Evolutionary conservation across 2,113 vertebrate species (phyloP).

Genomic region (Phalacrocorax brasilianus): DNA sequence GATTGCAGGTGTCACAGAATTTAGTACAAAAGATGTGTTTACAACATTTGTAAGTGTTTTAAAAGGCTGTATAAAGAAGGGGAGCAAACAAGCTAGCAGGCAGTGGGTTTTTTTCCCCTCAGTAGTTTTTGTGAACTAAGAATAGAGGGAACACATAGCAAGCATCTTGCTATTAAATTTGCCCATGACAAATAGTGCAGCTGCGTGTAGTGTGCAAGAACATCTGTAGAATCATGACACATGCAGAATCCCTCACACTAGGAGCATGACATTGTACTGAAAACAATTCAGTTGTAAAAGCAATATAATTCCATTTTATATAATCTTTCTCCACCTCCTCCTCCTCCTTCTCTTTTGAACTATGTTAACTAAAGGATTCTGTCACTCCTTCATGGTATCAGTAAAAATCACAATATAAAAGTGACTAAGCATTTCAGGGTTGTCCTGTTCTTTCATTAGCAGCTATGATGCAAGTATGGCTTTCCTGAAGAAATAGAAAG

Average conservation of each 20-base stretch:
- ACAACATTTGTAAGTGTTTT: neutral
- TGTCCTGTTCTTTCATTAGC: neutral
- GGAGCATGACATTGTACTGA: neutral
- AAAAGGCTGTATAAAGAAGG: neutral
- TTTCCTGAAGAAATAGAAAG: neutral
- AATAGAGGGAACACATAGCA: neutral
- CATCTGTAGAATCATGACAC: constrained; percentile 39
- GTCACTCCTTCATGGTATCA: neutral
- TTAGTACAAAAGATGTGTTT: neutral
- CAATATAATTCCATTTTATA: constrained; percentile 2
- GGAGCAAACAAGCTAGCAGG: neutral
- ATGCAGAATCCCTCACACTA: neutral
- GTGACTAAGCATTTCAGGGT: constrained; percentile 1
- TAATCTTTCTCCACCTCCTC: neutral
- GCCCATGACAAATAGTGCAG: neutral
- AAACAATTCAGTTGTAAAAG: neutral
- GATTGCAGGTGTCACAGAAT: neutral
- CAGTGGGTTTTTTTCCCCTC: neutral
- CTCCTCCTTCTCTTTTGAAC: neutral
- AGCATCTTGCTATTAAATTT: constrained; percentile 18
- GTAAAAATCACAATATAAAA: neutral
- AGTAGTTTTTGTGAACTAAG: neutral
- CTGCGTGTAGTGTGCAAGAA: constrained; percentile 21
- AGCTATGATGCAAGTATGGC: neutral
- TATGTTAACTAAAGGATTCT: neutral